A percentile compares a stretch with the other conserved stretches of the same genome.
phyloP scores from a whole-genome alignment of 2,113 vertebrate species.

The Cricetomys ansorgei region DNA sequence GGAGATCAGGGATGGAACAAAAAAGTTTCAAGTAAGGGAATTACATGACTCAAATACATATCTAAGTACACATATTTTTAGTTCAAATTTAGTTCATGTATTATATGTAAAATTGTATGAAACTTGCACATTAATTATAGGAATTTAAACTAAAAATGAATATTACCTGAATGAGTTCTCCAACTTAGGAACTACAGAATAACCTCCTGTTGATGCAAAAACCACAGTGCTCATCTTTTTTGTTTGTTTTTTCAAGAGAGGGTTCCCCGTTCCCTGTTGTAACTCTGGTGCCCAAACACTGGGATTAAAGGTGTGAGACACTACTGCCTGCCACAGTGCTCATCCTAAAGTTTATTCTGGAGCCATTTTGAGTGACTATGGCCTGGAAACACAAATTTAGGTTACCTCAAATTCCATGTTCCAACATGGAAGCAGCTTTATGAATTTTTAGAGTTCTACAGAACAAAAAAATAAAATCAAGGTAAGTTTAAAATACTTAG shows the following conservation, averaged over 20 bases:
- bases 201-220: not conserved
- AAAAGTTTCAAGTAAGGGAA: not conserved
- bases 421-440: not conserved
- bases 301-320: too few species aligned
- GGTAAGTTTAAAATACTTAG: not conserved
- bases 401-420: not conserved
- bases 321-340: not conserved
- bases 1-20: not conserved
- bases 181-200: not conserved
- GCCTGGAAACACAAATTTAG: not conserved
- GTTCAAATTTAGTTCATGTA: not conserved
- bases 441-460: not conserved
- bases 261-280: too few species aligned
- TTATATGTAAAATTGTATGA: not conserved
- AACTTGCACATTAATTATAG: not conserved
- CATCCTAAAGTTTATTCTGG: not conserved
- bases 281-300: too few species aligned
- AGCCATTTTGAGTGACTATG: not conserved
- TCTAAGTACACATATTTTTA: not conserved
- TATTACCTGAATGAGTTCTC: too few species aligned
- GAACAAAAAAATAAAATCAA: not conserved
- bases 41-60: not conserved
- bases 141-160: not conserved
- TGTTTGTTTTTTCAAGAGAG: too few species aligned
- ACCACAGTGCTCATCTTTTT: not conserved